phyloP scores from a whole-genome alignment of 2,888 invertebrate genomes.

The Trissonchulus latispiculum region DNA sequence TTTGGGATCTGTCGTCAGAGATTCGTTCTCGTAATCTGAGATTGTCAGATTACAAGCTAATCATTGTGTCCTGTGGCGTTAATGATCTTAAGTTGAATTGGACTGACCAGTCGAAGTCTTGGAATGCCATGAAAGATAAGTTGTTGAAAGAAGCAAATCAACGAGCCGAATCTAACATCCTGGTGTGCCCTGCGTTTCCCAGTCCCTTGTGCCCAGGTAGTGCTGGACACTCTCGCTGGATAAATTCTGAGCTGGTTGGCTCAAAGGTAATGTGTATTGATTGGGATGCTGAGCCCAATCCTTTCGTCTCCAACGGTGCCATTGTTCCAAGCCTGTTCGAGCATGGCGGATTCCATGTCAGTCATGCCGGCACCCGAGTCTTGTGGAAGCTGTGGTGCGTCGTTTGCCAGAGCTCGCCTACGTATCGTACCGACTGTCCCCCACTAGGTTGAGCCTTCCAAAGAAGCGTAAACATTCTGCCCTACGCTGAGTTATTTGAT shows the following conservation, averaged over 20 bases:
- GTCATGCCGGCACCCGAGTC: constrained; percentile 5
- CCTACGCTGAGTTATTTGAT: too few species aligned
- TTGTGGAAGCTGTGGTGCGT: background rate
- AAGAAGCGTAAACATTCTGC: too few species aligned
- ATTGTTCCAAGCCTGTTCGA: constrained; percentile 4
- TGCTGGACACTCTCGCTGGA: background rate
- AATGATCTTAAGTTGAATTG: constrained; percentile 2
- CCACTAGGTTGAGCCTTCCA: background rate
- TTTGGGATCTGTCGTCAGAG: constrained; percentile 3
- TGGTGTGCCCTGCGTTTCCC: constrained; percentile 14
- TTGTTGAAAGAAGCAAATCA: background rate
- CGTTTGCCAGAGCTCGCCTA: background rate
- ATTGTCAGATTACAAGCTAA: background rate
- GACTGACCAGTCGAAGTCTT: background rate
- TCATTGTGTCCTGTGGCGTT: constrained; percentile 9
- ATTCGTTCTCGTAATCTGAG: background rate
- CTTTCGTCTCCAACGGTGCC: constrained; percentile 3
- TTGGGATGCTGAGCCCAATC: constrained; percentile 9
- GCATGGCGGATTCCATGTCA: constrained; percentile 7
- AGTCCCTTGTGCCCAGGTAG: background rate
- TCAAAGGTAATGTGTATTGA: background rate
- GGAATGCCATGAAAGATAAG: background rate
- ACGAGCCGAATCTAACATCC: background rate
- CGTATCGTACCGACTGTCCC: background rate
- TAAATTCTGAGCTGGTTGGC: background rate